Base-by-base conservation (phyloP, 2,888 invertebrate genomes). In the Autographa gamma region DNA sequence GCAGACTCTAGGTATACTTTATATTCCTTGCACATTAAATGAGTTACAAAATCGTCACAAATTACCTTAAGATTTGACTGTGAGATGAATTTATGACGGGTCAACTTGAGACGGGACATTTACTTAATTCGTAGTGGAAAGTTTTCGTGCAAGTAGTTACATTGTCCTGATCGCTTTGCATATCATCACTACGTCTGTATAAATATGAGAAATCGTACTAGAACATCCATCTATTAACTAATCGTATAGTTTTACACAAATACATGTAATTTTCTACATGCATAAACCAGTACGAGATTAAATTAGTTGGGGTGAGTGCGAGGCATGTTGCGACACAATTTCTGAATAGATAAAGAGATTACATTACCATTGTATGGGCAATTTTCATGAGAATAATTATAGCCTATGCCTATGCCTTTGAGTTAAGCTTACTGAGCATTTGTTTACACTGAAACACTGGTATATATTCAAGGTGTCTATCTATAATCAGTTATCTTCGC, bases 11-110 rank as follows among this genome's bases (percentile, higher is more conserved):
- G 61, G 87, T 90, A 56, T 25, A 90, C 92, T 95, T 95, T 95
- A 95, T 95, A 95, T 95, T 95, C 95, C 92, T 94, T 93, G 94
- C 94, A 94, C 95, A 94, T 91, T 95, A 93, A 95, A 94, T 95
- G 92, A 95, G 92, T 81, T 85, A 94, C 95, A 92, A 95, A 94
- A 94, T 93, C 93, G 85, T 93, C 93, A 94, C 93, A 95, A 94
- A 95, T 94, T 93, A 94, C 95, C 95, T 92, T 94, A 91, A 92
- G 89, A 95, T 95, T 95, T 94, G 94, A 95, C 92, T 95, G 91
- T 94, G 87, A 94, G 92, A 95, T 95, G 85, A 93, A 92, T 94
- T 91, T 94, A 93, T 93, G 92, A 91, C 87, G 85, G 85, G 80
- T 81, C 77, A 79, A 80, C 84, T 85, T 85, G 80, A 78, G 77